Evolutionary conservation across 2,113 vertebrate species (phyloP), one percentile per base, ranked within the genome.

Genomic region (Chloropsis hardwickii): DNA sequence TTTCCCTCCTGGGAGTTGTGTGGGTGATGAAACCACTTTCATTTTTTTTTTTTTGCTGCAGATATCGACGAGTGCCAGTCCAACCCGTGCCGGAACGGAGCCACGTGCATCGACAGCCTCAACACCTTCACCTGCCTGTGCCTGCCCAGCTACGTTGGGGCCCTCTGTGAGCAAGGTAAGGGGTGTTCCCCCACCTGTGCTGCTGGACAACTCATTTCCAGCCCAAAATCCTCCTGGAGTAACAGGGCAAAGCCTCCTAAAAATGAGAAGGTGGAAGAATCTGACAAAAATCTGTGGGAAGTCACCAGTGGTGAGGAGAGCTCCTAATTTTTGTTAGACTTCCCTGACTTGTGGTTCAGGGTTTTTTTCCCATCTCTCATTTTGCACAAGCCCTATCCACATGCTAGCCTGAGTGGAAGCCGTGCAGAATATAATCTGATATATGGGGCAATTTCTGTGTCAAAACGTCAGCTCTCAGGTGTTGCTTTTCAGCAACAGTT

Each of bases 61-160:
- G 99, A 99, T 94, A 97, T 98, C 19, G 99, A 99, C 90, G 99
- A 99, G 94, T 99, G 99, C 93, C 99, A 99, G 48, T 98, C 98
- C 69, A 99, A 99, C 67, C 99, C 99, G 9, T 99, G 99, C 85
- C 98, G 97, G 70, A 99, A 99, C 82, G 99, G 99, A 96, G 99
- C 99, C 56, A 99, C 99, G 0, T 99, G 99, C 78, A 87, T 99
- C 8, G 99, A 99, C 9, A 98, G 98, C 5, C 92, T 99, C 79
- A 99, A 98, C 90, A 98, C 97, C 12, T 99, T 99, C 91, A 98
- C 95, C 58, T 99, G 99, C 91, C 93, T 99, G 56, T 99, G 99
- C 94, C 98, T 99, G 27, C 98, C 99, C 50, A 99, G 99, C 96
- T 99, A 99, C 20, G 29, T 98, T 5, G 99, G 99, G 60, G 95